Percentiles rank a stretch among this genome's conserved stretches.
phyloP scores from a whole-genome alignment of 2,888 invertebrate genomes.

The Ennomos erosarius region DNA sequence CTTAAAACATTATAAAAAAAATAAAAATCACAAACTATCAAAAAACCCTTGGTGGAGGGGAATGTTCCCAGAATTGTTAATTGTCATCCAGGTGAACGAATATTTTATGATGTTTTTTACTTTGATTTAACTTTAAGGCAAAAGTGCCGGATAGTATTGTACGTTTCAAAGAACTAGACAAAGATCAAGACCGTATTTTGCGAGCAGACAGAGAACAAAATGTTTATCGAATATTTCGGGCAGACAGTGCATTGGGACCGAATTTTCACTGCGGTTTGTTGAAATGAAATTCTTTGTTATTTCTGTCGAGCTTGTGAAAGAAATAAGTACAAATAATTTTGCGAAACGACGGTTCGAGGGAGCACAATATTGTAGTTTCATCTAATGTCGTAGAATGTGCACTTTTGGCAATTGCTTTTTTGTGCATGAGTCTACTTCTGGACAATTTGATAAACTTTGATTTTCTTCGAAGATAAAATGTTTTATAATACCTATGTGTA shows the following conservation, averaged over 20 bases:
- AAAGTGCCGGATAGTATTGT: not conserved
- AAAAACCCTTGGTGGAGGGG: too few species aligned
- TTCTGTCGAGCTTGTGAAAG: conserved; percentile 1
- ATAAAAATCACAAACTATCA: too few species aligned
- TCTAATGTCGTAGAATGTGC: not conserved
- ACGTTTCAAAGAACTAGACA: conserved; percentile 5
- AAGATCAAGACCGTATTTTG: conserved; percentile 12
- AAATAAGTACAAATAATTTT: conserved; percentile 3
- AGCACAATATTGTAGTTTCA: not conserved
- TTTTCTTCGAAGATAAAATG: too few species aligned
- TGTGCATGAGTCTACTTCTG: too few species aligned
- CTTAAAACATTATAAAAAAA: too few species aligned
- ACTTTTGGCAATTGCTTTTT: too few species aligned
- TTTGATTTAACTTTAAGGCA: not conserved
- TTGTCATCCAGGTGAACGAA: too few species aligned
- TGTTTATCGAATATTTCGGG: conserved; percentile 34
- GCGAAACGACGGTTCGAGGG: too few species aligned
- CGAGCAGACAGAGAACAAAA: conserved; percentile 29
- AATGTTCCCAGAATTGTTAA: too few species aligned
- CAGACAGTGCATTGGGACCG: conserved; percentile 27
- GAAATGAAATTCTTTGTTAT: conserved; percentile 13
- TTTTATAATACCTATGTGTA: too few species aligned
- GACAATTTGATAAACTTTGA: too few species aligned
- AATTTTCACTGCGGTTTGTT: conserved; percentile 33
- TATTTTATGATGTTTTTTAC: too few species aligned